These are phyloP conservation scores for Aeoliscus strigatus DNA, from an alignment of 2,797 vertebrate species.

Conservation along the genomic window DNA sequence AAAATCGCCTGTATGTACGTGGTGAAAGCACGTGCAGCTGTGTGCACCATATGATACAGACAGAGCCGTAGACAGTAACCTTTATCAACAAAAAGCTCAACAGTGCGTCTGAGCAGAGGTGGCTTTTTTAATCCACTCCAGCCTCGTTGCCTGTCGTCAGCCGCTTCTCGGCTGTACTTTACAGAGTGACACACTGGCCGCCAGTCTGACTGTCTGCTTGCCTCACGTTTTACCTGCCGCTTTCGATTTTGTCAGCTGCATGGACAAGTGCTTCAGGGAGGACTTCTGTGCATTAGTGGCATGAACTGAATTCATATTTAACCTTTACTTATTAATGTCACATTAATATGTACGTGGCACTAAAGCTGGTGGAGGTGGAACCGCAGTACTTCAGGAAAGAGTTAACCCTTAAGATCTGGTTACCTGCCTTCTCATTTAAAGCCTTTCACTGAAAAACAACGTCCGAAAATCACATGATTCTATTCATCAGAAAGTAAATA, in stretches of 20 bases:
- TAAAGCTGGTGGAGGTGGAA: background rate
- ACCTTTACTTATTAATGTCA: background rate
- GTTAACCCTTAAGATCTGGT: no score
- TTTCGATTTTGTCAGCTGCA: conserved; percentile 15
- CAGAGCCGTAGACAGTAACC: conserved; percentile 55
- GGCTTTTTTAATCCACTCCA: conserved; percentile 47
- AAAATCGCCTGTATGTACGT: background rate
- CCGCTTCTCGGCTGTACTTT: conserved; percentile 33
- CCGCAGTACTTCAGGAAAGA: background rate
- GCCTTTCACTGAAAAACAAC: no score
- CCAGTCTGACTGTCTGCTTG: conserved; percentile 25
- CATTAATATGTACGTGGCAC: background rate
- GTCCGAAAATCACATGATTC: no score
- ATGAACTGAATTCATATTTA: background rate
- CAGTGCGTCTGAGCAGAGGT: conserved; percentile 42
- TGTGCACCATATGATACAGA: conserved; percentile 25
- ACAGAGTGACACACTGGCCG: conserved; percentile 46
- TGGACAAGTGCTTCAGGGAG: conserved; percentile 8
- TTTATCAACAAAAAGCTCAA: conserved; percentile 51
- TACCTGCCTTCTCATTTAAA: no score
- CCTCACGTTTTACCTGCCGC: conserved; percentile 26
- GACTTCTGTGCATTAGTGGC: conserved; percentile 1
- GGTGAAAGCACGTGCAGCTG: background rate
- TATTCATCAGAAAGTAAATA: no score
- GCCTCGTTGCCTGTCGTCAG: conserved; percentile 44